phyloP scores from a whole-genome alignment of 2,888 invertebrate species.

The Apocheima hispidaria region DNA sequence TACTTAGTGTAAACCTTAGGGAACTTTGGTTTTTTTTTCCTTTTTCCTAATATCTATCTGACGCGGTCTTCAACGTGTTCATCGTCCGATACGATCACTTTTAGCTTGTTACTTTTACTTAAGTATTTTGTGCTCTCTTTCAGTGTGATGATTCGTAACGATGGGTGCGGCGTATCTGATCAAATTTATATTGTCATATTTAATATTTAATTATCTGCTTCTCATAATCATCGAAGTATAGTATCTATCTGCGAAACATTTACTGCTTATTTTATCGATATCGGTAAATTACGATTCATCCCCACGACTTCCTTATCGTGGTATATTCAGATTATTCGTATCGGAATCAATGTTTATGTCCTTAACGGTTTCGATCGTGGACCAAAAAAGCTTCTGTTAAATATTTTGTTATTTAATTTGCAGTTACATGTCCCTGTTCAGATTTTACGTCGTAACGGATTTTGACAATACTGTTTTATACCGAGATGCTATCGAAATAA shows the following conservation, averaged over 20 bases:
- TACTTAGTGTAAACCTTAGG: no score
- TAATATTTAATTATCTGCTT: neutral
- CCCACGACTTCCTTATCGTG: constrained; percentile 33
- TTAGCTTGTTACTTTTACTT: no score
- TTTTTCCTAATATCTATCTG: no score
- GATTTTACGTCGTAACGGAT: neutral
- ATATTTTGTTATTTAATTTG: constrained; percentile 20
- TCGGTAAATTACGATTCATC: constrained; percentile 6
- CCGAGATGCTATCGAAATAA: no score
- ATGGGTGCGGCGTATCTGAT: no score
- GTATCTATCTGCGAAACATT: neutral
- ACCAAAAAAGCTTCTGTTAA: constrained; percentile 17
- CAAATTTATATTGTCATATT: no score
- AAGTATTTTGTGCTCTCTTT: no score
- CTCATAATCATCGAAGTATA: neutral
- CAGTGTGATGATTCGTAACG: no score
- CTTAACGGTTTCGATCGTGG: constrained; percentile 31
- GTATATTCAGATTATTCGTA: constrained; percentile 36
- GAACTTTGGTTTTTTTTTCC: no score
- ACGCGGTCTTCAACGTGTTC: no score
- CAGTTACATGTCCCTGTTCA: neutral
- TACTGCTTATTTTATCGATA: constrained; percentile 16
- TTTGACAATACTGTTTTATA: neutral
- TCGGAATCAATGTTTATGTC: constrained; percentile 31
- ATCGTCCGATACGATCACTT: no score